phyloP scores from a whole-genome alignment of 2,888 invertebrate genomes.

The Monoplex corrugatus region DNA sequence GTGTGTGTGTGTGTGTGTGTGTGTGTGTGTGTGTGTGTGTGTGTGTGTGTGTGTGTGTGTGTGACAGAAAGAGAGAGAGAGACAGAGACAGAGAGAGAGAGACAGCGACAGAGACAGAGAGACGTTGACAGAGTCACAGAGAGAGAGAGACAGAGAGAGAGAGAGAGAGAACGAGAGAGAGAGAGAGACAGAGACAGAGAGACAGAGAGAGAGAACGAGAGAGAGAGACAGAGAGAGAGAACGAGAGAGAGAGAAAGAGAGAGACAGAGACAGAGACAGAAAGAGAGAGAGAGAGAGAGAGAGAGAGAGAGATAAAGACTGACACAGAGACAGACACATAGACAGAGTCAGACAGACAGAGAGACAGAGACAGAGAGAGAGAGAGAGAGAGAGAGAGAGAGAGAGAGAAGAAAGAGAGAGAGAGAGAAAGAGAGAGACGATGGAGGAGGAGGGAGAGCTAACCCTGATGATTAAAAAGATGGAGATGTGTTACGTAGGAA shows the following conservation, averaged over 20 bases:
- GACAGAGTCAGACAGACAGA: neutral
- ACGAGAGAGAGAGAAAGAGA: neutral
- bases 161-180: neutral
- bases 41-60: neutral
- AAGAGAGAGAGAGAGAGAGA: neutral
- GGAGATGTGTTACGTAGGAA: neutral
- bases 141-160: neutral
- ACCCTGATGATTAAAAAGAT: neutral
- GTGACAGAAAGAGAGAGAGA: neutral
- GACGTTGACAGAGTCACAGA: neutral
- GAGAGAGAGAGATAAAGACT: neutral
- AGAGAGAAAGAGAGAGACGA: no score
- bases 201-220: constrained; percentile 14
- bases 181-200: neutral
- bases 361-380: constrained; percentile 21
- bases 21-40: no score
- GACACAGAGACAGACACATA: constrained; percentile 23
- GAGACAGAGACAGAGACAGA: constrained; percentile 1
- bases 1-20: no score
- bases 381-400: no score
- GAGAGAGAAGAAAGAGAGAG: no score
- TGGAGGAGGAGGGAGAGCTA: neutral
- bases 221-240: neutral
- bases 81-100: constrained; percentile 5
- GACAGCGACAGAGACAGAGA: constrained; percentile 2